Conservation (phyloP, 2,113 vertebrate genomes). For the Chunga burmeisteri region DNA sequence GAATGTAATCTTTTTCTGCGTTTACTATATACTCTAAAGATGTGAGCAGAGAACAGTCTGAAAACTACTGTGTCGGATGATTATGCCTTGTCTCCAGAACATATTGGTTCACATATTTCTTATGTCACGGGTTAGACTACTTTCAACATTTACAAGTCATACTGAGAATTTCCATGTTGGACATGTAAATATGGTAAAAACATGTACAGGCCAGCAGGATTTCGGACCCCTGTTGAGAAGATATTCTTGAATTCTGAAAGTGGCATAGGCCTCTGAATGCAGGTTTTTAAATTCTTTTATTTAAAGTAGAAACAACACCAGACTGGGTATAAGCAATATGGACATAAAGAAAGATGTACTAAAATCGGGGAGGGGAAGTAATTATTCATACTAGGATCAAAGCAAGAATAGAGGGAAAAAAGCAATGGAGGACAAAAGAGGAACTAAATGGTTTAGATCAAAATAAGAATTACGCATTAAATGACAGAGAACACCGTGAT, state of each 20-base stretch:
- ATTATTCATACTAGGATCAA: background rate
- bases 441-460: background rate
- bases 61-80: background rate
- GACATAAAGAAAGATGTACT: background rate
- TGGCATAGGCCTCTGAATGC: background rate
- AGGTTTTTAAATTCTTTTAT: background rate
- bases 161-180: background rate
- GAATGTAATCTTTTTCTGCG: background rate
- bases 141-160: background rate
- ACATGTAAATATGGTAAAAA: background rate
- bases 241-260: background rate
- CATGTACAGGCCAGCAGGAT: background rate
- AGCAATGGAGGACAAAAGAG: accelerated
- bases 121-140: background rate
- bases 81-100: background rate
- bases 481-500: background rate
- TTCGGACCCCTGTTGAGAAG: background rate
- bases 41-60: background rate
- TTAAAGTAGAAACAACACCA: background rate
- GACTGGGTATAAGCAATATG: background rate
- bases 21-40: background rate
- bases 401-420: background rate
- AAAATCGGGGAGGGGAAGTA: background rate
- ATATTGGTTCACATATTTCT: background rate
- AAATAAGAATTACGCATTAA: background rate